A percentile compares a stretch with the other conserved stretches of the same genome.
Evolutionary conservation across 2,888 invertebrate genomes (phyloP).

Genomic region (Synanthedon tipuliformis): DNA sequence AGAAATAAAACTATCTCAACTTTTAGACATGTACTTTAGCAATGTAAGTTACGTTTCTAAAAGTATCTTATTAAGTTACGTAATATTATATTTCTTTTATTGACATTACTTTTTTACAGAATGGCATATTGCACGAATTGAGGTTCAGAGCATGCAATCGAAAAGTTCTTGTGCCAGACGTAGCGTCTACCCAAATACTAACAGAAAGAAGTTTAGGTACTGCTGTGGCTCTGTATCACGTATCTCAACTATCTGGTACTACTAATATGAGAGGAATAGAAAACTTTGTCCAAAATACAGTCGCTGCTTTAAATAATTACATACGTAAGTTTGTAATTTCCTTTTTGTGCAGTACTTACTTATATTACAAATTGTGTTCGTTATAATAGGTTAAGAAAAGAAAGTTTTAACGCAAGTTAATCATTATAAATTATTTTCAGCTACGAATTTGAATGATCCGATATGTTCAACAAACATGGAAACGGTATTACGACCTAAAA

Average conservation of each 20-base stretch:
- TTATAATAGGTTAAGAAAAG: not conserved
- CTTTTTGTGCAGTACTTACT: not conserved
- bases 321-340: slow-evolving; percentile 59
- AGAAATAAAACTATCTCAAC: slow-evolving; percentile 71
- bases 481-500: slow-evolving; percentile 15
- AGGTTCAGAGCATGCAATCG: slow-evolving; percentile 72
- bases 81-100: not conserved
- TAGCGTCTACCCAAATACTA: slow-evolving; percentile 47
- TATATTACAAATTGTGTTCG: not conserved
- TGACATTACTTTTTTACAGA: slow-evolving; percentile 5
- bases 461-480: slow-evolving; percentile 25
- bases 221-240: slow-evolving; percentile 11
- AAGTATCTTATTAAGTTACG: not conserved
- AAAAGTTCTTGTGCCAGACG: slow-evolving; percentile 49
- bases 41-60: slow-evolving; percentile 22
- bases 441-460: slow-evolving; percentile 44
- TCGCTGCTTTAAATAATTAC: slow-evolving; percentile 50
- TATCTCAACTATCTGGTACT: slow-evolving; percentile 46
- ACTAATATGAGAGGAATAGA: slow-evolving; percentile 50
- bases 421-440: slow-evolving; percentile 17
- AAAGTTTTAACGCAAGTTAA: not conserved
- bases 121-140: slow-evolving; percentile 10
- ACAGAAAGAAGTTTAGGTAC: slow-evolving; percentile 41
- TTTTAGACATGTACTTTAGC: slow-evolving; percentile 80
- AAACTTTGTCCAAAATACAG: slow-evolving; percentile 48